Base-by-base conservation (phyloP, 2,888 invertebrate species). In the Octodonta nipae region DNA sequence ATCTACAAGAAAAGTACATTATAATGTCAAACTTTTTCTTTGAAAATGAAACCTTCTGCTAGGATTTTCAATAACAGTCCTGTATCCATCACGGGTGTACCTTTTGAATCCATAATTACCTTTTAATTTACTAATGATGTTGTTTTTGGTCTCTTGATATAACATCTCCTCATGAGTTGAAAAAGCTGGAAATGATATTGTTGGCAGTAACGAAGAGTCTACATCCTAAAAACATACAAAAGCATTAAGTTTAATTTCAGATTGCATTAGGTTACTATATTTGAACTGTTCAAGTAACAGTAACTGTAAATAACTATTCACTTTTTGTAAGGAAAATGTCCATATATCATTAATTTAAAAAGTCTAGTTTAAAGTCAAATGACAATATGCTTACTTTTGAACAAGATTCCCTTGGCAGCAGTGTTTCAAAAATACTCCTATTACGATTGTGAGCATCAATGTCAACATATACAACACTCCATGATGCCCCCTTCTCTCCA, bases 381-480 rank as follows among this genome's bases (percentile, higher is more conserved):
- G n/a, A n/a, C 22, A 2, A 2, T 22, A 2, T 22, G 22, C 2
- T 41, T 67, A 89, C 93, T 74, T 98, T 98, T 1, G 96, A 96
- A 58, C 89, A 91, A 1, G 96, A 96, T 66, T 98, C 98, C 46
- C 96, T 71, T 0, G 98, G 98, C 22, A 95, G 66, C 70, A 98
- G 78, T 0, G 95, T 93, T 67, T 98, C 96, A 61, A 98, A 96
- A 49, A 96, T 98, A 59, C 93, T 96, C 48, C 96, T 71, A 63
- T 99, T 99, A 33, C 98, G 73, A 63, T 96, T 96, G 60, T 99
- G 98, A 1, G 98, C 98, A 66, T 99, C 98, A 50, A 98, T 96
- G 56, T 98, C 98, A 2, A 96, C 95, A 61, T 96, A 98, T 33
- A 98, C 84, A 1, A 98, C 96, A 49, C 93, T 93, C 86, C 93